Evolutionary conservation across 2,113 vertebrate genomes (phyloP), one percentile per base, ranked within the genome.

Genomic region (Caretta caretta): DNA sequence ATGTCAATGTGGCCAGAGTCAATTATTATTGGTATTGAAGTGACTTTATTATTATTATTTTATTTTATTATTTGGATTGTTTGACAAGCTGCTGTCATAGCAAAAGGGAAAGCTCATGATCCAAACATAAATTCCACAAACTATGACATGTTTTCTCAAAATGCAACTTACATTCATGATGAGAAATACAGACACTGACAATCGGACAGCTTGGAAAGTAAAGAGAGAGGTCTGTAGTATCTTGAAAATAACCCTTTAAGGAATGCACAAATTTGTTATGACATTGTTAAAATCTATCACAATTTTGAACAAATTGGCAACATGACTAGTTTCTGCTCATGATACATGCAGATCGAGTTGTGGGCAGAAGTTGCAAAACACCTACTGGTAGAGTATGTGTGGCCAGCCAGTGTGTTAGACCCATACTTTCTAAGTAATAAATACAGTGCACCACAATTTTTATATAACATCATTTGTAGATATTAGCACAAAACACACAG

Each of bases 61-160:
- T 54, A 46, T 90, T 90, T 94, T 95, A 90, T 42, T 96, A 6
- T 49, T 92, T 83, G 10, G 16, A 88, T 90, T 16, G 48, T 49
- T 84, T 82, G 87, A 53, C 79, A 87, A 96, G 57, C 19, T 93
- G 93, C 69, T 90, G 24, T 3, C 57, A 78, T n/a, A 85, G n/a
- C 0, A 1, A 83, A 96, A 92, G 75, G 56, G 72, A 94, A 95
- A 93, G 5, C n/a, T 90, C 9, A 16, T 49, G 83, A 92, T 92
- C 38, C 59, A 87, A 92, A 92, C 95, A 87, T n/a, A 92, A 90
- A 90, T 88, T 91, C 75, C 76, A 81, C 29, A 92, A 88, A n/a
- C 16, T 93, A 83, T 93, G 84, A 87, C 17, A 31, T 49, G 89
- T 4, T 93, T 91, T 83, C 92, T 82, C 42, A 22, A 94, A 94